Conservation (phyloP, 2,113 vertebrate genomes). For the Tragelaphus strepsiceros region DNA sequence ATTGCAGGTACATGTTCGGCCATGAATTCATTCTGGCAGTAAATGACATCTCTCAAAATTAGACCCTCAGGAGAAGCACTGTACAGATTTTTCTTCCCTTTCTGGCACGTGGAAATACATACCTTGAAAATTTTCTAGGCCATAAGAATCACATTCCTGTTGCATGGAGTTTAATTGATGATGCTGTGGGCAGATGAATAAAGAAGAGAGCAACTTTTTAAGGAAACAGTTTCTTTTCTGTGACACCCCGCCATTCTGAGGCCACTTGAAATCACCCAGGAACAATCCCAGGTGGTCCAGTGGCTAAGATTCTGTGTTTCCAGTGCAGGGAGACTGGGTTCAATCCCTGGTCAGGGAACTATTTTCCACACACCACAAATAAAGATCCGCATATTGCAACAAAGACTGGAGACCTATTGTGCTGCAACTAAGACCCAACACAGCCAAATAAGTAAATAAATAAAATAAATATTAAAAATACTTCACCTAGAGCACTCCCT, state of each 20-base stretch:
- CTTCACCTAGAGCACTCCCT: not conserved
- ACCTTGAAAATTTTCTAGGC: not conserved
- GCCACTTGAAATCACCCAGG: not conserved
- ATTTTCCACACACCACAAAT: not conserved
- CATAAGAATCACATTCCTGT: not conserved
- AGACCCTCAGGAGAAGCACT: not conserved
- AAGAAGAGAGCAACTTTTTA: not conserved
- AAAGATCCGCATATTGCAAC: not conserved
- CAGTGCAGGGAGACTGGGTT: not conserved
- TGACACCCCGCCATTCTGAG: not conserved
- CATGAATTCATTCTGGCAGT: not conserved
- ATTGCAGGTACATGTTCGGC: not conserved
- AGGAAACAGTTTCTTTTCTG: not conserved
- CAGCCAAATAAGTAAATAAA: not conserved
- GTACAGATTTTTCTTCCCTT: not conserved
- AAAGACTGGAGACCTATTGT: not conserved
- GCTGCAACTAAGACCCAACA: not conserved
- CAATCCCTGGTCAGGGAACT: not conserved
- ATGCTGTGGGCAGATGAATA: not conserved
- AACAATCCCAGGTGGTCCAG: not conserved
- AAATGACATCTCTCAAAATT: not conserved
- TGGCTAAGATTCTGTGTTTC: not conserved
- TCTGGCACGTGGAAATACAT: not conserved
- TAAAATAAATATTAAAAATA: not conserved
- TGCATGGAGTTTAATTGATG: not conserved